Base-by-base conservation (phyloP, 1,140 invertebrate genomes). In the Drosophila arawakana region DNA sequence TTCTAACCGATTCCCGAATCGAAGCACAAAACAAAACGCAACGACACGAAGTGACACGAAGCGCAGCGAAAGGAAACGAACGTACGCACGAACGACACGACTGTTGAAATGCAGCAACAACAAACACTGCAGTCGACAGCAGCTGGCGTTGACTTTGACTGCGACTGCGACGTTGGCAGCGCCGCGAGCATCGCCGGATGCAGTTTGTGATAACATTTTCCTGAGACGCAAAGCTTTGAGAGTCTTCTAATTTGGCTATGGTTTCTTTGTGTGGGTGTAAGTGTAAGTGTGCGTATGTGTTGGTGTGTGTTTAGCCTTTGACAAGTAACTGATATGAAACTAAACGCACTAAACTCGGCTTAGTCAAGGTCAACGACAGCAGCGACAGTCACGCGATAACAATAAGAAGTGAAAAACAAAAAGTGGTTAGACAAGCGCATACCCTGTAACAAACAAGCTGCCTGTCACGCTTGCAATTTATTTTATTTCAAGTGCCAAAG, bases 141-240 rank as follows among this genome's bases (percentile, higher is more conserved):
- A 49, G 30, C 44, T 41, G 41, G 10, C 13, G 34, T 8, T 34
- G 70, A 30, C 62, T 15, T 2, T 13, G 46, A 39, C 63, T 21
- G 3, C 9, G 60, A 46, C 60, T 21, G 3, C 9, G 60, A 46
- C 60, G 39, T 11, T 30, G 60, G 34, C 44, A 34, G n/a, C 25
- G 59, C 58, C 34, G 47, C 18, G 15, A 73, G 60, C 63, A 67
- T 74, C 69, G 71, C 76, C 84, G 84, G 84, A 89, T 89, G 84
- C 84, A 89, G 84, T 78, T 81, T 76, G 73, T 88, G 84, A 89
- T 89, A 89, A 89, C 84, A 86, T 86, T 86, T 79, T 86, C 73
- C 82, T 80, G 61, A 49, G 80, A 78, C 81, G 43, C 46, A 43
- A 34, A 46, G 34, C 74, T 84, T 30, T 52, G 76, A 82, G 81